Evolutionary conservation across 2,113 vertebrate species (phyloP).

Genomic region (Myrmecobius fasciatus): DNA sequence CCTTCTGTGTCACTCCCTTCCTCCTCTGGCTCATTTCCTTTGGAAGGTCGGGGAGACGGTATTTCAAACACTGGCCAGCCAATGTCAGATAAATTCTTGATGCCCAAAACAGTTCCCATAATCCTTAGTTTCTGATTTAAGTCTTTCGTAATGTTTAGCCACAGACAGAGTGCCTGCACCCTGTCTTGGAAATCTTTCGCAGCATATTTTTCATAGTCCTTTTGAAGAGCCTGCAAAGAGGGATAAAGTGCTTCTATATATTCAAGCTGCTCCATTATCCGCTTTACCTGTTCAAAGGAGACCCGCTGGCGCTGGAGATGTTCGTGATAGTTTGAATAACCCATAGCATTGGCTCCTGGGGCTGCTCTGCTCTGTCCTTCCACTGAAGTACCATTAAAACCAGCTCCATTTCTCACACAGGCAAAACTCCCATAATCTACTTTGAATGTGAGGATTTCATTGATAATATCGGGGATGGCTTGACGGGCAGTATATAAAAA

Average conservation of each 20-base stretch:
- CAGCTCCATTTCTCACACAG: constrained; percentile 78
- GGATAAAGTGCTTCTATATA: constrained; percentile 98
- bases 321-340: constrained; percentile 87
- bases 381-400: constrained; percentile 82
- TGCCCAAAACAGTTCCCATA: constrained; percentile 98
- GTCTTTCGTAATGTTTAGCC: constrained; percentile 99
- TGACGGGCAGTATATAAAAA: constrained; percentile 97
- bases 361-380: constrained; percentile 83
- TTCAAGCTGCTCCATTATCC: constrained; percentile 96
- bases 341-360: constrained; percentile 80
- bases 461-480: constrained; percentile 97
- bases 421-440: constrained; percentile 92
- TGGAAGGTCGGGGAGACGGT: constrained; percentile 93
- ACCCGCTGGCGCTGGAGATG: constrained; percentile 94
- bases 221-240: constrained; percentile 96
- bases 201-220: constrained; percentile 97
- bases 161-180: constrained; percentile 99
- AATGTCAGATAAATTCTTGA: constrained; percentile 94
- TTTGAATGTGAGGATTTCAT: constrained; percentile 96
- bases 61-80: constrained; percentile 99
- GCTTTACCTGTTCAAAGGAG: constrained; percentile 97
- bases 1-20: constrained; percentile 86
- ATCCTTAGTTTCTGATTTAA: constrained; percentile 98
- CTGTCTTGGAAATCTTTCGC: constrained; percentile 97
- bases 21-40: constrained; percentile 86